These are phyloP conservation scores for Grammomys dolichurus DNA, from an alignment of 2,113 vertebrate genomes.

Conservation along the genomic window DNA sequence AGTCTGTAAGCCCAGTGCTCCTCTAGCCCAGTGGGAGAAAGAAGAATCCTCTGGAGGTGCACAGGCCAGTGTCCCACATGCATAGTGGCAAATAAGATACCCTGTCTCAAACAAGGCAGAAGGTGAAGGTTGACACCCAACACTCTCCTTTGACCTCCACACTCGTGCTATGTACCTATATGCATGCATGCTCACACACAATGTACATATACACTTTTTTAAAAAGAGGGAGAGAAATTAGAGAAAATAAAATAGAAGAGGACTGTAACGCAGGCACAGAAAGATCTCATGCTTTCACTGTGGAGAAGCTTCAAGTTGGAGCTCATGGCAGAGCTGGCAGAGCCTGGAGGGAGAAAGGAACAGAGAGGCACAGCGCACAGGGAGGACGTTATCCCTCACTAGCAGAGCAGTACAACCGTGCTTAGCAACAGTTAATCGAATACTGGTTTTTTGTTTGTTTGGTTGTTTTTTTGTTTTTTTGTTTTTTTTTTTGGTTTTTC, in stretches of 20 bases:
- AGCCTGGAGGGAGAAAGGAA: neutral
- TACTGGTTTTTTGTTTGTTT: too few species aligned
- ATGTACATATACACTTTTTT: neutral
- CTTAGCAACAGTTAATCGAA: neutral
- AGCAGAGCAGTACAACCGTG: neutral
- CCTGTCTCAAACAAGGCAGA: neutral
- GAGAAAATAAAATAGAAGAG: neutral
- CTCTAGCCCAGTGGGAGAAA: neutral
- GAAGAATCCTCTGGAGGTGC: neutral
- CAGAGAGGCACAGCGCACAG: neutral
- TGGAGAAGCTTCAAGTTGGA: neutral
- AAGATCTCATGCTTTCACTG: neutral
- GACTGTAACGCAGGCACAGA: neutral
- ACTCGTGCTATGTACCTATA: neutral
- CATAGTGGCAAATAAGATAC: neutral
- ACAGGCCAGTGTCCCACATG: neutral
- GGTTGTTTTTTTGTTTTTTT: too few species aligned
- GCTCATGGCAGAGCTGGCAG: neutral
- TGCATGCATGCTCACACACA: neutral
- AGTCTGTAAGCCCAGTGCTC: neutral
- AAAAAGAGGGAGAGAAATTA: neutral
- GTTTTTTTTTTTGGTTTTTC: too few species aligned
- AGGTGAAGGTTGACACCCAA: neutral
- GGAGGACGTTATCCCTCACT: neutral
- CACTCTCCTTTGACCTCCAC: neutral